Base-by-base conservation (phyloP, 2,888 invertebrate genomes). In the Apamea monoglypha region DNA sequence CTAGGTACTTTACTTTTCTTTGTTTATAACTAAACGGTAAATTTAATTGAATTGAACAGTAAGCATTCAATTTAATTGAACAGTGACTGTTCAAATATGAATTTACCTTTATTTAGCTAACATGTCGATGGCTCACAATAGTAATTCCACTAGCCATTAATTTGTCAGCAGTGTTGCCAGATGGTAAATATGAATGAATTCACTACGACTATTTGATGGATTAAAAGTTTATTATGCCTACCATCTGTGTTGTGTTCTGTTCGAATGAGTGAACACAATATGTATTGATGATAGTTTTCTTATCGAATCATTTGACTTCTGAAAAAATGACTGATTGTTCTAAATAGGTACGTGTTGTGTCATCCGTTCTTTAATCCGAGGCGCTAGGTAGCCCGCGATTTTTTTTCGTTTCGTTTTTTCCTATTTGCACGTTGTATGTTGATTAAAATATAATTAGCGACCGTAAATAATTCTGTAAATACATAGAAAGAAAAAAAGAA, bases 91-190 rank as follows among this genome's bases (percentile, higher is more conserved):
- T 74, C 70, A 87, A 74, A 76, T 74, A 76, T 74, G 76, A 73
- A 71, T 74, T 66, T 64, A 69, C 76, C 84, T 83, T 79, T 80
- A 81, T 87, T 85, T 80, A 85, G 71, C 67, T 80, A 76, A 68
- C 70, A 87, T 74, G 64, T 64, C 71, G 74, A 44, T 67, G 50
- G 74, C 63, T 66, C 82, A 86, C 88, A 88, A 87, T 86, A 82
- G 88, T 89, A 90, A 90, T 92, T 89, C 82, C 87, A 92, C 90
- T 91, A 90, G 86, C 78, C 78, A 89, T 89, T 90, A 86, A 91
- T 89, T 90, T 76, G 85, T 78, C 56, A 63, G 29, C 53, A 53
- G 56, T 86, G 82, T 77, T 76, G 66, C 36, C 76, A 59, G 72
- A 71, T 7, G 8, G 47, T 71, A 86, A 86, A 85, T 83, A 79